Conservation (phyloP, 2,113 vertebrate genomes). For the Montifringilla adamsi region DNA sequence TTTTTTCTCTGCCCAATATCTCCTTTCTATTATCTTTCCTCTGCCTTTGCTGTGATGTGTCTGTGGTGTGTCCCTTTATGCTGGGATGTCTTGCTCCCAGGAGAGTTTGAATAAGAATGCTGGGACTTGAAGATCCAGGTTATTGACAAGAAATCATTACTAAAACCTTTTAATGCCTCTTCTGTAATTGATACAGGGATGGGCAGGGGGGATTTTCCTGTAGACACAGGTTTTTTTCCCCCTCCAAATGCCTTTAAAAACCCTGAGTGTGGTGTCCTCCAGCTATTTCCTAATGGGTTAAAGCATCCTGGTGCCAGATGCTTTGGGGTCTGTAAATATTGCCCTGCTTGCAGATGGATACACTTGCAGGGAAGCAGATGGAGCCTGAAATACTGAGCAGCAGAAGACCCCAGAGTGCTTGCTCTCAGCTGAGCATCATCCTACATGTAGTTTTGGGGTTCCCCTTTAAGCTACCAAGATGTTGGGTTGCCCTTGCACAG, state of each 20-base stretch:
- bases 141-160: slow-evolving; percentile 53
- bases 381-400: background rate
- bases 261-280: background rate
- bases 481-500: background rate
- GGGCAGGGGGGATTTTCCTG: background rate
- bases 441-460: rapidly evolving
- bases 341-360: background rate
- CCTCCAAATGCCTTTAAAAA: background rate
- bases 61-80: background rate
- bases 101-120: background rate
- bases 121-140: background rate
- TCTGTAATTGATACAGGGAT: slow-evolving; percentile 15
- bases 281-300: background rate
- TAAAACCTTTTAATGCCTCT: slow-evolving; percentile 36
- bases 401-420: background rate
- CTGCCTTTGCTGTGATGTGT: background rate
- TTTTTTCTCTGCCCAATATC: background rate
- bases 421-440: background rate
- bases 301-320: background rate
- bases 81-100: background rate
- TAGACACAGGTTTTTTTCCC: background rate
- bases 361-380: background rate
- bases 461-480: background rate
- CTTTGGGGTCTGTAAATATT: background rate
- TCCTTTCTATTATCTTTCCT: background rate